Percentiles rank a stretch among this genome's conserved stretches.
Evolutionary conservation across 2,797 vertebrate species (phyloP).

Genomic region (Gorsachius magnificus): DNA sequence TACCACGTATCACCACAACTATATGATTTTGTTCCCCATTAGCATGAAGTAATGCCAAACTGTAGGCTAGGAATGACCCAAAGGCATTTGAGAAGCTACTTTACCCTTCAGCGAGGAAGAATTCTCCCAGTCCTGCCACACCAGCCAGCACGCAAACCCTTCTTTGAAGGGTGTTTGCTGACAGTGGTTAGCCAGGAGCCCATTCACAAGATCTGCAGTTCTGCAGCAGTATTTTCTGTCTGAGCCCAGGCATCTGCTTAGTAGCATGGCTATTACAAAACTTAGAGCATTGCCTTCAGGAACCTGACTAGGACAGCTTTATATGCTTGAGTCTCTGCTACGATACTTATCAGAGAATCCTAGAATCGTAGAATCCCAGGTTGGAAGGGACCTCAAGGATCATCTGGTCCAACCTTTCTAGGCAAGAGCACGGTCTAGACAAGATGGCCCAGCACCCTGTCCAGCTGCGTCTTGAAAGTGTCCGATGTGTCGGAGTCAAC

Average conservation of each 20-base stretch:
- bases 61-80: background rate
- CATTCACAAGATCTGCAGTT: background rate
- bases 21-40: background rate
- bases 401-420: too few species aligned
- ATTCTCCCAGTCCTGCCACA: background rate
- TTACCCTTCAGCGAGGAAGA: background rate
- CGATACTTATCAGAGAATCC: background rate
- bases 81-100: background rate
- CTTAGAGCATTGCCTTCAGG: background rate
- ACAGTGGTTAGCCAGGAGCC: background rate
- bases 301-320: background rate
- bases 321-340: background rate
- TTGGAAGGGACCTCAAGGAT: too few species aligned
- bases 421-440: too few species aligned
- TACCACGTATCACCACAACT: fast-evolving
- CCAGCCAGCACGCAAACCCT: background rate
- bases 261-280: background rate
- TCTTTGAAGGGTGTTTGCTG: background rate
- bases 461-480: too few species aligned
- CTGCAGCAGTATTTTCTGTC: background rate
- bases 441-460: too few species aligned
- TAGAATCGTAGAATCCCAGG: too few species aligned
- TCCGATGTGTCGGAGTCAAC: too few species aligned
- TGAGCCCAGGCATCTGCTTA: background rate
- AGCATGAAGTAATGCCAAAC: background rate